Evolutionary conservation across 1,140 invertebrate species (phyloP).

Genomic region (Microvelia longipes): DNA sequence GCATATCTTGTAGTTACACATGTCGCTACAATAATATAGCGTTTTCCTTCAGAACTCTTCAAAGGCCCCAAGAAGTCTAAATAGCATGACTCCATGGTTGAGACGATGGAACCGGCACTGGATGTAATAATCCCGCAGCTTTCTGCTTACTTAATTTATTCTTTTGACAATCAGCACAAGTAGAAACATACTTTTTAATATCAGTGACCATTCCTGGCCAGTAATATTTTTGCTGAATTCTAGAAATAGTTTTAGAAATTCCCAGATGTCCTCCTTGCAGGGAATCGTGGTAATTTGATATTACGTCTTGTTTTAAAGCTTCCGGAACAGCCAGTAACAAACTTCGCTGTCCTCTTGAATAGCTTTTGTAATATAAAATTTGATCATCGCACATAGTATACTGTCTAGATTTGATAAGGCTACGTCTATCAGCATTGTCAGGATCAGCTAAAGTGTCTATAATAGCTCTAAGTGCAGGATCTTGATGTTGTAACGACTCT

Average conservation of each 20-base stretch:
- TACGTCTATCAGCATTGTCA: background rate
- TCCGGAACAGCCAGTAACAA: background rate
- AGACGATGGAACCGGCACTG: background rate
- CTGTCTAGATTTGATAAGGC: background rate
- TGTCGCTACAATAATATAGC: background rate
- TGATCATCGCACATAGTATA: background rate
- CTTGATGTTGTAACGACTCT: background rate
- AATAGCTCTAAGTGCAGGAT: background rate
- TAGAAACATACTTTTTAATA: background rate
- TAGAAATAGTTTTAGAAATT: background rate
- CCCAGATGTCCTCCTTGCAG: background rate
- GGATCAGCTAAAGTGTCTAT: background rate
- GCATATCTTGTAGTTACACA: background rate
- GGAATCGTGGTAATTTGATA: background rate
- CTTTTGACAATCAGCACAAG: background rate
- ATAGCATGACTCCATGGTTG: background rate
- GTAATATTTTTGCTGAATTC: background rate
- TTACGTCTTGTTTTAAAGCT: background rate
- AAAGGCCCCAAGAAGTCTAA: background rate
- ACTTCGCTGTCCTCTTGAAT: background rate
- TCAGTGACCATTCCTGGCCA: background rate
- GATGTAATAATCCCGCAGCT: background rate
- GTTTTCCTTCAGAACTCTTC: background rate
- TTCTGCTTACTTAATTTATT: background rate
- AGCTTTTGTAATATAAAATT: background rate